Evolutionary conservation across 2,113 vertebrate genomes (phyloP).

Genomic region (Epinephelus lanceolatus): DNA sequence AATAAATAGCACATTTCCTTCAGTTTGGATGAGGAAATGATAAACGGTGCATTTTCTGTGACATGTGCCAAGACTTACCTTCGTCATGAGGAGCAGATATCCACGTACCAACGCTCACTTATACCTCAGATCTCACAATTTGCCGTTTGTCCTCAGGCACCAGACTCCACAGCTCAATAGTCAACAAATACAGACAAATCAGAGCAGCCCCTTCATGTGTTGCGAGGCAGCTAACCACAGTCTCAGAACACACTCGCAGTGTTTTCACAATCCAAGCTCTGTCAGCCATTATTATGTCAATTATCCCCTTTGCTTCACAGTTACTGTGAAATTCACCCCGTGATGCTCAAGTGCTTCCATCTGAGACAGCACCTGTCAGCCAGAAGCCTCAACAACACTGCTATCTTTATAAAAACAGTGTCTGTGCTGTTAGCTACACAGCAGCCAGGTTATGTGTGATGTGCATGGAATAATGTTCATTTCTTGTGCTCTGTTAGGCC

Average conservation of each 20-base stretch:
- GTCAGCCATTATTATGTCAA: slow-evolving; percentile 54
- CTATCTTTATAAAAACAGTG: not conserved
- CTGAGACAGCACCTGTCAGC: slow-evolving; percentile 46
- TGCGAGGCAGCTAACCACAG: slow-evolving; percentile 50
- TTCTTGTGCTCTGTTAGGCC: slow-evolving; percentile 72
- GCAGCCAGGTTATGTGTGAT: not conserved
- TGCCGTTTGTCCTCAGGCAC: slow-evolving; percentile 7
- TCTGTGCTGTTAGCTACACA: not conserved
- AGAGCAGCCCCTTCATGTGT: slow-evolving; percentile 18
- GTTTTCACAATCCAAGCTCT: slow-evolving; percentile 37
- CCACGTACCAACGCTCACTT: not conserved
- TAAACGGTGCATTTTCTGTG: not conserved
- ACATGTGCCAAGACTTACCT: not conserved
- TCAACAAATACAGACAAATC: slow-evolving; percentile 32
- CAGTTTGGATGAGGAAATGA: not conserved
- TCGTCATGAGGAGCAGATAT: not conserved
- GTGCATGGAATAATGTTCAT: not conserved
- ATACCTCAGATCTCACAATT: not conserved
- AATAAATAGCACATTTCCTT: slow-evolving; percentile 15
- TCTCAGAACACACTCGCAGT: slow-evolving; percentile 19
- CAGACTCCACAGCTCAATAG: not conserved
- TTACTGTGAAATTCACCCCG: slow-evolving; percentile 16
- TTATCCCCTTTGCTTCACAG: slow-evolving; percentile 39
- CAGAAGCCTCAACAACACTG: not conserved
- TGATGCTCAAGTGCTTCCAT: slow-evolving; percentile 34